phyloP scores from a whole-genome alignment of 2,797 vertebrate species.

The Lerista edwardsae region DNA sequence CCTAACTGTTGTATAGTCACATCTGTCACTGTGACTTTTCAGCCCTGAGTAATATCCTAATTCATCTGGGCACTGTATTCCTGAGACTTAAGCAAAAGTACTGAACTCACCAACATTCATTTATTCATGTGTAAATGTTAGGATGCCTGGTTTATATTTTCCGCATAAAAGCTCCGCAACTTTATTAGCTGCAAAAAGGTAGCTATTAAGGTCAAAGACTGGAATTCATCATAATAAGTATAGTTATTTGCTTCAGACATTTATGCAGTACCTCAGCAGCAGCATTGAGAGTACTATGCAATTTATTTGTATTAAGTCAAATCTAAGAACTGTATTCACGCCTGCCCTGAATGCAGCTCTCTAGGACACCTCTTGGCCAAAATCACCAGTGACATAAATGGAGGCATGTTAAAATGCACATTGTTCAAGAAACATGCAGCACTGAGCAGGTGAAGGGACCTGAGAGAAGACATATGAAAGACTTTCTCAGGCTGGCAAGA shows the following conservation, averaged over 20 bases:
- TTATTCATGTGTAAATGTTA: slow-evolving; percentile 66
- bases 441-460: slow-evolving; percentile 62
- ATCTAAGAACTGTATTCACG: slow-evolving; percentile 73
- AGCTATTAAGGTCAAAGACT: slow-evolving; percentile 72
- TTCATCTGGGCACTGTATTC: slow-evolving; percentile 37
- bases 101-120: slow-evolving; percentile 63
- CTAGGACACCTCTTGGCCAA: slow-evolving; percentile 70
- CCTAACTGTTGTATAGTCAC: background rate
- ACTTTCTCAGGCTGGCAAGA: slow-evolving; percentile 49
- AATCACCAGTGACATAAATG: slow-evolving; percentile 67
- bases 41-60: slow-evolving; percentile 43
- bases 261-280: slow-evolving; percentile 73
- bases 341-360: slow-evolving; percentile 72
- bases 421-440: slow-evolving; percentile 69
- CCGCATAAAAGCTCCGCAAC: slow-evolving; percentile 67
- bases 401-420: slow-evolving; percentile 70
- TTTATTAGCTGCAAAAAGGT: slow-evolving; percentile 68
- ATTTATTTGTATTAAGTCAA: slow-evolving; percentile 68
- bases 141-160: slow-evolving; percentile 67
- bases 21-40: slow-evolving; percentile 9
- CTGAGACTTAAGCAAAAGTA: slow-evolving; percentile 51
- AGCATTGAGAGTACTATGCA: slow-evolving; percentile 71
- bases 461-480: slow-evolving; percentile 42
- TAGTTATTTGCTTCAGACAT: slow-evolving; percentile 73
- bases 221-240: slow-evolving; percentile 70